Conservation (phyloP, 2,888 invertebrate genomes). For the Eristalis arbustorum region DNA sequence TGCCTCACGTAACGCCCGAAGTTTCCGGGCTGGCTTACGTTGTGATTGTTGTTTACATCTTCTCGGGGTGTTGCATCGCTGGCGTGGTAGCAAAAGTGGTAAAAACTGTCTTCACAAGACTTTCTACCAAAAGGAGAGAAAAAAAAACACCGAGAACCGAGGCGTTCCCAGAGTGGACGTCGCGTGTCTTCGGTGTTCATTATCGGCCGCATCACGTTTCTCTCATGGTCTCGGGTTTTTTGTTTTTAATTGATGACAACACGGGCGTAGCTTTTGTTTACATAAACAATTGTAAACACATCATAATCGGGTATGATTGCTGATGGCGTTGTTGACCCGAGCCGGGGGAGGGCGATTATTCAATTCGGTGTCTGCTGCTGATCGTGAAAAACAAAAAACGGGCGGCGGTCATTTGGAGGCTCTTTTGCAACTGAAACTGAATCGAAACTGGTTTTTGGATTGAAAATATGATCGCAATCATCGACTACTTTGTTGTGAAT, state of each 20-base stretch:
- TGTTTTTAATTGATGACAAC: constrained; percentile 3
- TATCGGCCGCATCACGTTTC: background rate
- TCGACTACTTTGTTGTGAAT: no score
- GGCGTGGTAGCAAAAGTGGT: background rate
- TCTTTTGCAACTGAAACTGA: background rate
- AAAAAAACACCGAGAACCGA: background rate
- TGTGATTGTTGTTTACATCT: background rate
- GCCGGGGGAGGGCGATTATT: background rate
- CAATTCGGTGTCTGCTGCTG: background rate
- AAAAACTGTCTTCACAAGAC: background rate
- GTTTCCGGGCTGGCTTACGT: background rate
- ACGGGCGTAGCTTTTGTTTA: constrained; percentile 12
- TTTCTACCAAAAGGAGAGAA: background rate
- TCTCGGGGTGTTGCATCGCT: background rate
- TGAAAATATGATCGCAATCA: background rate
- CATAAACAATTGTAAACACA: background rate
- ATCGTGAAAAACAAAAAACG: background rate
- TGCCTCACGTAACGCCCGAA: background rate
- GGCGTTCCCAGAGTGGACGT: background rate
- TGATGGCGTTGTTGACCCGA: background rate
- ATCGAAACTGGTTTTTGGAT: background rate
- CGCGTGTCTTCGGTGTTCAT: background rate
- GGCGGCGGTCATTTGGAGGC: background rate
- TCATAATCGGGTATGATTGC: background rate
- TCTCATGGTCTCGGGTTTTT: background rate